Evolutionary conservation across 2,797 vertebrate species (phyloP).

Genomic region (Acanthiza pusilla): DNA sequence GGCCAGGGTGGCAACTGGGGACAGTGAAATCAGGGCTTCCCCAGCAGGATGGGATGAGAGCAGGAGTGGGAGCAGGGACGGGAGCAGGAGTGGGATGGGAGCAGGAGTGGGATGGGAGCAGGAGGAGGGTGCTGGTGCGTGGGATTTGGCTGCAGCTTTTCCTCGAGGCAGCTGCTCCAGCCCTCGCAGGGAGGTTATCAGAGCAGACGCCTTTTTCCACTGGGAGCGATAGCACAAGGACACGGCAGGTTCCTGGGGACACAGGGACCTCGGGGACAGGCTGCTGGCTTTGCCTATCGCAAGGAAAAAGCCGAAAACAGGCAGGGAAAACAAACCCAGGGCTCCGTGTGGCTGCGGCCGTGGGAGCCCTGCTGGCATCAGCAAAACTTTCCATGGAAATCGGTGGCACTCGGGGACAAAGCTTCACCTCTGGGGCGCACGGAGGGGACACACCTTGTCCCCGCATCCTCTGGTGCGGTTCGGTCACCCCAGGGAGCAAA

Average conservation of each 20-base stretch:
- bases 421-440: not conserved
- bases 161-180: not conserved
- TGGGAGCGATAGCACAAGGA: not conserved
- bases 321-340: not conserved
- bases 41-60: not conserved
- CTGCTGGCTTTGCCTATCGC: not conserved
- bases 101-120: too few relatives aligned
- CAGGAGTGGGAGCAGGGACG: too few relatives aligned
- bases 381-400: not conserved
- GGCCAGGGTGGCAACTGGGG: not conserved
- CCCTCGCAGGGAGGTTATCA: not conserved
- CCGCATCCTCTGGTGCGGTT: not conserved
- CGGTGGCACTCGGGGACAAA: not conserved
- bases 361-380: not conserved
- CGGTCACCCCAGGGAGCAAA: rapidly evolving
- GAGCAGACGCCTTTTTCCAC: not conserved
- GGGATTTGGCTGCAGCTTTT: not conserved
- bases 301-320: not conserved
- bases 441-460: not conserved
- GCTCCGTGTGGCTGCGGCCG: rapidly evolving
- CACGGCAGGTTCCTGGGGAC: not conserved
- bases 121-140: not conserved
- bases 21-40: not conserved
- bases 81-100: not conserved
- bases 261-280: not conserved